Conservation (phyloP, 2,888 invertebrate genomes). For the Artemia sp. region DNA sequence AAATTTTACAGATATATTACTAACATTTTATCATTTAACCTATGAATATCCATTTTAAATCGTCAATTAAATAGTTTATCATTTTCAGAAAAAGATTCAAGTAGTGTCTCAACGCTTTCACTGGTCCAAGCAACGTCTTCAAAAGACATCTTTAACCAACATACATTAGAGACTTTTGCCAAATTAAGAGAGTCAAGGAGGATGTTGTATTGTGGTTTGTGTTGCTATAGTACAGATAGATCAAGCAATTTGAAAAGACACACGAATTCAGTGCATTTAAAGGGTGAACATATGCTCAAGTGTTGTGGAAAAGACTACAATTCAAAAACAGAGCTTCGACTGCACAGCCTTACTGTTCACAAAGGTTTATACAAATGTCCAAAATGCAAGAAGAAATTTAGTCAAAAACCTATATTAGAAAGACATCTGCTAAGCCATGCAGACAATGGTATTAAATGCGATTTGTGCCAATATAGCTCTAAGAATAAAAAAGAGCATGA, state of each 20-base stretch:
- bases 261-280: constrained; percentile 7
- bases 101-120: no score
- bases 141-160: no score
- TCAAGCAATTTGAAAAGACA: constrained; percentile 6
- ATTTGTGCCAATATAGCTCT: background rate
- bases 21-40: no score
- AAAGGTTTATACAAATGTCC: background rate
- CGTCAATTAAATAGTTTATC: no score
- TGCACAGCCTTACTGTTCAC: background rate
- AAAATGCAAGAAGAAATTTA: background rate
- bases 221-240: background rate
- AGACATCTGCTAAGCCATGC: constrained; percentile 5
- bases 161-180: no score
- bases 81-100: no score
- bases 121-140: no score
- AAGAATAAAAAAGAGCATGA: background rate
- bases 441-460: background rate
- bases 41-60: no score
- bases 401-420: background rate
- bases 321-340: background rate
- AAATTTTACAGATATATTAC: no score
- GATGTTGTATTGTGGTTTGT: background rate
- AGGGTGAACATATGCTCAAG: background rate
- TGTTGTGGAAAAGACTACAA: background rate
- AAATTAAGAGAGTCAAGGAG: background rate